Conservation (phyloP, 64 coral and sea anemone genomes). For the Pocillopora verrucosa region DNA sequence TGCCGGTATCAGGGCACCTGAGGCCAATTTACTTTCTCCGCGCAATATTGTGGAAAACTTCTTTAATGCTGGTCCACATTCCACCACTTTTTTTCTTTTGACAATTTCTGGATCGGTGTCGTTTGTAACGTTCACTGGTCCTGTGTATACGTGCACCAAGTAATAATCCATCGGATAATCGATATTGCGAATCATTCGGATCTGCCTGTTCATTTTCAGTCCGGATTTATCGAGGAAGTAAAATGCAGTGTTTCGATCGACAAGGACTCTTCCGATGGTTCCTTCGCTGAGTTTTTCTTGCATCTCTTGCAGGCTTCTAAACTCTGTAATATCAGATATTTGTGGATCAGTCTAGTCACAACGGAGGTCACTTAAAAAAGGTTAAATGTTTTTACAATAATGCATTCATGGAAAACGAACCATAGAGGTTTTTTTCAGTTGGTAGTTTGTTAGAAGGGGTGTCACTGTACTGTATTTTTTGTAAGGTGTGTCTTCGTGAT, state of each 20-base stretch:
- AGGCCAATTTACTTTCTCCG: not conserved
- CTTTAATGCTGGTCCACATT: not conserved
- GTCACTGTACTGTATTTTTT: too few species aligned
- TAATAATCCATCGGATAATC: conserved; percentile 36
- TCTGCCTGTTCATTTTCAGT: conserved; percentile 16
- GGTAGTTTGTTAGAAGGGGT: too few species aligned
- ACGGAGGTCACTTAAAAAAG: too few species aligned
- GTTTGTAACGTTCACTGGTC: not conserved
- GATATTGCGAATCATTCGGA: conserved; percentile 16
- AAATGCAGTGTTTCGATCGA: conserved; percentile 33
- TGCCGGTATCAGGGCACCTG: not conserved
- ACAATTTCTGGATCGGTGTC: not conserved
- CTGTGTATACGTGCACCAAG: not conserved
- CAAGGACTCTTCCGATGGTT: conserved; percentile 21
- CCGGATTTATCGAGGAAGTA: conserved; percentile 16
- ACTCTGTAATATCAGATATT: conserved; percentile 1
- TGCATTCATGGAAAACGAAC: too few species aligned
- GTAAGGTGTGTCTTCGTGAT: too few species aligned
- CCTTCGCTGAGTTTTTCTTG: conserved; percentile 6
- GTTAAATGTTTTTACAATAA: too few species aligned
- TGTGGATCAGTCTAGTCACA: not conserved
- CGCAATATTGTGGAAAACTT: not conserved
- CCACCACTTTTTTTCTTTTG: not conserved
- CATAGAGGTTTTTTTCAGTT: too few species aligned
- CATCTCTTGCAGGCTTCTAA: conserved; percentile 20